Evolutionary conservation across 2,888 invertebrate genomes (phyloP), one percentile per base, ranked within the genome.

Genomic region (Drosophila cognata): DNA sequence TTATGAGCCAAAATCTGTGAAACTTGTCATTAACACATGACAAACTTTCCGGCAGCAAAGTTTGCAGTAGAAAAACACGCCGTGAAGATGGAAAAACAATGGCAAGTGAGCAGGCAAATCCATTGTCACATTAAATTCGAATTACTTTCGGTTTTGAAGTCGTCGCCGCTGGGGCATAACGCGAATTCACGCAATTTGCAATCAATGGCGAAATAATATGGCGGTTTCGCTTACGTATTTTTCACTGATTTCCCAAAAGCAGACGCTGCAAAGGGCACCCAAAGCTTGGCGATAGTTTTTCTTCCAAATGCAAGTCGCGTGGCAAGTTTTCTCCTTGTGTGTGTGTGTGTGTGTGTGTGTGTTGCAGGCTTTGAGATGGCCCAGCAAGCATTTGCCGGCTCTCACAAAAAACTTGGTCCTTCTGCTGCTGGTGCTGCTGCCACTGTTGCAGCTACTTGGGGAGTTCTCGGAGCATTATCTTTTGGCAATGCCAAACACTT

Each of bases 161-260:
- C 74, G 77, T 70, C 63, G 64, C 61, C 62, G 31, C 41, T 60
- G 48, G 43, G 46, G 53, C 63, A 80, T 78, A 66, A 75, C 76
- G 74, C 68, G 52, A 79, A 65, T 71, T 77, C 71, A 65, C 81
- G 81, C 84, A 81, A 87, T 84, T 88, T 82, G 84, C 82, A 84
- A 88, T 84, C 88, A 88, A 84, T 84, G 84, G 84, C 69, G 82
- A 80, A 88, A 85, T 87, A 87, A 87, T 88, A 88, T 82, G 80
- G 80, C 82, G 85, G 88, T 84, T 88, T 84, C 87, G 84, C 52
- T 84, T 84, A 87, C 84, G 77, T 72, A 77, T 79, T 77, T 79
- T 77, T 73, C 84, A 83, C 81, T 76, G 86, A 85, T 82, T 82
- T 76, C 68, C 86, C 86, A 76, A 59, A 65, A 64, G 76, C 78